These are phyloP conservation scores for Hylaeus anthracinus DNA, from an alignment of 1,140 invertebrate genomes.

Conservation along the genomic window DNA sequence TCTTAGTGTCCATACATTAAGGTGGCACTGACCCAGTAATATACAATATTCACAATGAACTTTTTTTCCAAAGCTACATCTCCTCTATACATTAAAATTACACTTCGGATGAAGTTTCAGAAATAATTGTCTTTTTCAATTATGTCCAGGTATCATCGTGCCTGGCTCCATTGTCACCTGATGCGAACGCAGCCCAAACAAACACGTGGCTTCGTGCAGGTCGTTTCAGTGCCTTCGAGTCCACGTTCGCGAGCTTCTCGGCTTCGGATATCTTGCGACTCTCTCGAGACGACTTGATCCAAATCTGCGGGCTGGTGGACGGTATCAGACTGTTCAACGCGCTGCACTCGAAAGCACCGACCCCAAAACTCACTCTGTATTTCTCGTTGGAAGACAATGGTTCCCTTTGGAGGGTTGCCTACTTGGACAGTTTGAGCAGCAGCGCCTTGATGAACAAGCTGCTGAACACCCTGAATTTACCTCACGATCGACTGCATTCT, in stretches of 20 bases:
- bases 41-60: too few species aligned
- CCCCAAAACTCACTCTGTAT: constrained; percentile 90
- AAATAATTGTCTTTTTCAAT: neutral
- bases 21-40: too few species aligned
- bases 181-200: constrained; percentile 87
- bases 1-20: too few species aligned
- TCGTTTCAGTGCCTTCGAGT: constrained; percentile 88
- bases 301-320: constrained; percentile 96
- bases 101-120: neutral
- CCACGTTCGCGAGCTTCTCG: constrained; percentile 91
- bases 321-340: constrained; percentile 95
- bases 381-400: constrained; percentile 85
- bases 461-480: constrained; percentile 82
- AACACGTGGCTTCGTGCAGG: constrained; percentile 90
- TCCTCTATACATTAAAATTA: neutral
- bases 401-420: constrained; percentile 89
- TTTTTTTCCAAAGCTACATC: neutral
- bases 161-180: constrained; percentile 80
- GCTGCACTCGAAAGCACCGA: constrained; percentile 88
- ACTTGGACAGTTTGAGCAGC: constrained; percentile 86
- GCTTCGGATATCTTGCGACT: constrained; percentile 93
- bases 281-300: constrained; percentile 93
- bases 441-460: constrained; percentile 87
- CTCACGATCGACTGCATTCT: constrained; percentile 83
- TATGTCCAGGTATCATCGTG: constrained; percentile 33